Evolutionary conservation across 2,888 invertebrate genomes (phyloP), one percentile per base, ranked within the genome.

Genomic region (Mesoligia furuncula): DNA sequence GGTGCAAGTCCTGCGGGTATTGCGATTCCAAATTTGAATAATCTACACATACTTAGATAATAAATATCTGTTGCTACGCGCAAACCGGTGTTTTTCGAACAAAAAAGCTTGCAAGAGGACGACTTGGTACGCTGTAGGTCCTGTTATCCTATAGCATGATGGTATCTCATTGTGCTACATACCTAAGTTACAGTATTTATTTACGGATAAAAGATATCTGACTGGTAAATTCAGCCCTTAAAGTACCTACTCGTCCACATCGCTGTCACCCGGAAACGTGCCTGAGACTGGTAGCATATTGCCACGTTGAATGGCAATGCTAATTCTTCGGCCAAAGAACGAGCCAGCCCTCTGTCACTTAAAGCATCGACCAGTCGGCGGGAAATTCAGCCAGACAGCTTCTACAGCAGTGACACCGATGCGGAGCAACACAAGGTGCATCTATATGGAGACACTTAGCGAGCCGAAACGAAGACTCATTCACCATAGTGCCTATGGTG

Each of bases 1-100:
- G 79, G 42, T 54, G 0, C 15, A n/a, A 51, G 8, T 27, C 51
- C 82, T 82, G 66, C 36, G 75, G 59, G 54, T 67, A 67, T 66
- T n/a, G 27, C 7, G 6, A 57, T 57, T 42, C 11, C 0, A 17
- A 42, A 20, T 68, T 75, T 31, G 45, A 42, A 36, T 45, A 54
- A 57, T 31, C 24, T n/a, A 51, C 8, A 36, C 20, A 2, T 24
- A 48, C 4, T 11, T 36, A 36, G 36, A 36, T 36, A 48, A 51
- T 31, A 31, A 24, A 11, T 51, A n/a, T 54, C 24, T 68, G 31
- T 31, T 48, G 15, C 5, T 48, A 31, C 15, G 31, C 48, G 31
- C 15, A 15, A 68, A 24, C 24, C 9, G 24, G 15, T 48, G 27
- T 48, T 62, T 27, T 62, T 42, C 5, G 39, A 27, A 20, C 61